Evolutionary conservation across 2,888 invertebrate genomes (phyloP), one percentile per base, ranked within the genome.

Genomic region (Oscheius myriophilus): DNA sequence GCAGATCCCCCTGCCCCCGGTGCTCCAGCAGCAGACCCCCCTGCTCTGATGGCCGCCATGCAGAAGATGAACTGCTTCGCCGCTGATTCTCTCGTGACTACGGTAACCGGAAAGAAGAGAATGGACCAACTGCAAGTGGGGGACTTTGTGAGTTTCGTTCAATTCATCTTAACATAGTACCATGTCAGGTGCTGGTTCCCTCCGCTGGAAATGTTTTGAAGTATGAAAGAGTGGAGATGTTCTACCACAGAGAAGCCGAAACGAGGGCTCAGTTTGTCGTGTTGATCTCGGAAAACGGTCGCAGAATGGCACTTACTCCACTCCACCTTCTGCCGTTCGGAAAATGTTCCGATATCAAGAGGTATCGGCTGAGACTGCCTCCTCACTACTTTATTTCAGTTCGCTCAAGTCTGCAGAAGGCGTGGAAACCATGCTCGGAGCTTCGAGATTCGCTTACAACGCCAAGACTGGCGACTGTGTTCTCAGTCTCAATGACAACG

Each of bases 161-260:
- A 54, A 14, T 25, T 54, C 12, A 58, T 51, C 51, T 51, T 51
- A n/a, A n/a, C 21, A 25, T 42, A 58, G 26, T 46, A 45, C 33
- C 7, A 7, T 45, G 49, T 52, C 25, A 76, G 76, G 74, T 84
- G 0, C 75, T 85, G 4, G 85, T 85, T 2, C 84, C 85, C 7
- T 78, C 84, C 12, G 73, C 80, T 14, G 77, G 74, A 12, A 75
- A 72, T 51, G 76, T 80, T 1, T 66, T 81, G 25, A 80, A 81
- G 66, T 85, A 82, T 71, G 85, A 85, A 52, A 68, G 80, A 33
- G 82, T 85, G 14, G 85, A 85, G 63, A 81, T 86, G 82, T 85
- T 85, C 77, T 85, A 85, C 57, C 85, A 85, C 53, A 69, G 83
- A 42, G 80, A 84, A 45, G 81, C 82, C 16, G 71, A 82, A 26